Base-by-base conservation (phyloP, 2,888 invertebrate species). In the Ormyrus nitidulus region DNA sequence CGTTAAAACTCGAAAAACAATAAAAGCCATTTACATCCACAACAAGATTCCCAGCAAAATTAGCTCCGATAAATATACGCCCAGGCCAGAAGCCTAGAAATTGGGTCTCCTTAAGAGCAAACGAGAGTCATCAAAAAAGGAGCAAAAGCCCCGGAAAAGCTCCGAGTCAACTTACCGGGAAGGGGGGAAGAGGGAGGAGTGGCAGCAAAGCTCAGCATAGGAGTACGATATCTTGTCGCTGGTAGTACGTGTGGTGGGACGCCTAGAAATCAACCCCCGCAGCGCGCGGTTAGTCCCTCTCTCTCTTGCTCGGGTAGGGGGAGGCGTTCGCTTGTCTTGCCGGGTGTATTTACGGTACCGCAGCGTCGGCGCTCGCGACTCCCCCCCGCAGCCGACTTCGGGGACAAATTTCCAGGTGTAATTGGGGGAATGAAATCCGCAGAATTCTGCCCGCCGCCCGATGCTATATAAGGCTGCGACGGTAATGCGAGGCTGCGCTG, bases 401-500 rank as follows among this genome's bases (percentile, higher is more conserved):
- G 76, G 80, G 82, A 88, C 87, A 88, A 88, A 86, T 88, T 87
- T 85, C 83, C 86, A 83, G 84, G 85, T 87, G 86, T 89, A 89
- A 89, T 88, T 87, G 88, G 86, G 84, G 84, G 83, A 87, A 89
- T 89, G 87, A 89, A 88, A 89, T 88, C 85, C 86, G 85, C 85
- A 84, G 86, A 86, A 88, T 88, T 88, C 86, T 84, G 83, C 83
- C 83, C 83, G 61, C 54, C 56, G 62, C 13, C 34, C 48, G 48
- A 19, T 10, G 64, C 19, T 19, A 19, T 19, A 19, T 19, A 19
- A 19, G 19, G 19, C 19, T 19, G 19, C 19, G 19, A 19, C 19
- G 34, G 34, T 69, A 48, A 62, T 64, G 70, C 46, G 62, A 44
- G 53, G 11, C 51, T 51, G 11, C 48, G n/a, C 34, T 9, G 62